Conservation (phyloP, 2,797 vertebrate species). For the Macropus fuliginosus region DNA sequence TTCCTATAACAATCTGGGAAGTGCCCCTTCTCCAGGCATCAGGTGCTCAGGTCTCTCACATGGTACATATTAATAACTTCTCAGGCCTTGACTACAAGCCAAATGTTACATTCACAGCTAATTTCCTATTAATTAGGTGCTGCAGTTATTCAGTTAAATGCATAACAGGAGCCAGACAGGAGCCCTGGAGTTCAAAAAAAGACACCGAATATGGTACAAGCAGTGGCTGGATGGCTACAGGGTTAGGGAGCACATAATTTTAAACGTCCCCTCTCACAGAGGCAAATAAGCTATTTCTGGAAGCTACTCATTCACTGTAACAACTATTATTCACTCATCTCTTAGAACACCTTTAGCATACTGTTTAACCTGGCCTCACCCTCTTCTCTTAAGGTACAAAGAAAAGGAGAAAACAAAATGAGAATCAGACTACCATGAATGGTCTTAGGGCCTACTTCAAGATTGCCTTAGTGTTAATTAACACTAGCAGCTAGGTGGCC, state of each 20-base stretch:
- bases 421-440: background rate
- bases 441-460: background rate
- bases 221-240: background rate
- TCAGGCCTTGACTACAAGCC: constrained; percentile 63
- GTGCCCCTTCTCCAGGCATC: constrained; percentile 52
- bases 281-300: background rate
- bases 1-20: constrained; percentile 49
- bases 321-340: constrained; percentile 18
- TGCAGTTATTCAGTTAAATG: constrained; percentile 63
- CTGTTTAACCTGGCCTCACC: background rate
- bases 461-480: background rate
- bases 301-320: constrained; percentile 7
- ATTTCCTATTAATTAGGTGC: constrained; percentile 78
- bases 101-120: constrained; percentile 74
- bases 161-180: constrained; percentile 67
- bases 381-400: background rate
- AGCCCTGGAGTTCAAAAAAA: constrained; percentile 67
- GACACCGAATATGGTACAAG: background rate
- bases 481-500: background rate
- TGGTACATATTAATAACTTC: constrained; percentile 70
- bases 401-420: background rate
- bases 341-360: background rate
- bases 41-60: constrained; percentile 22
- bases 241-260: background rate
- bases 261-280: background rate